These are phyloP conservation scores for Nothoprocta perdicaria DNA, from an alignment of 2,113 vertebrate genomes.

Conservation along the genomic window DNA sequence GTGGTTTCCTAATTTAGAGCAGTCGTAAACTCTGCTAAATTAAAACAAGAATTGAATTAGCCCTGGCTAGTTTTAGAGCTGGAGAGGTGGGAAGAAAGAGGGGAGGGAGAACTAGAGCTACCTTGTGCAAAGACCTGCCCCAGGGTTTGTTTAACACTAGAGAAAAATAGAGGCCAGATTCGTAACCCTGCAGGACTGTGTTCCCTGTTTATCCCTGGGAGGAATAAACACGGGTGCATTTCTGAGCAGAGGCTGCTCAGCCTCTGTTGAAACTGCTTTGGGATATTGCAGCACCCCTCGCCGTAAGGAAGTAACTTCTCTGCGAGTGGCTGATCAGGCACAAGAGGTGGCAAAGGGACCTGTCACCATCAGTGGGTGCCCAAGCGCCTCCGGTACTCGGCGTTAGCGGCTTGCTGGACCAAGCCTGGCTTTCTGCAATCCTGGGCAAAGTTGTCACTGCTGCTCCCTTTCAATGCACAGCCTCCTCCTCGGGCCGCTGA, in stretches of 20 bases:
- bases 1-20: conserved; percentile 47
- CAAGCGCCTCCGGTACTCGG: not conserved
- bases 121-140: not conserved
- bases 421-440: not conserved
- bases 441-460: conserved; percentile 39
- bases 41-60: conserved; percentile 44
- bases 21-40: conserved; percentile 47
- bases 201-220: not conserved
- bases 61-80: conserved; percentile 9
- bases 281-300: not conserved
- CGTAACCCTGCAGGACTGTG: not conserved
- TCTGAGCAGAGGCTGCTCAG: not conserved
- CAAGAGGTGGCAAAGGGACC: not conserved
- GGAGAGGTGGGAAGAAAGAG: conserved; percentile 15
- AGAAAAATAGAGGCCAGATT: not conserved
- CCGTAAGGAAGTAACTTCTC: not conserved
- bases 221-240: accelerated
- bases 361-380: not conserved
- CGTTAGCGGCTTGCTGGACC: not conserved
- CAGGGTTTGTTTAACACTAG: not conserved
- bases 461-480: conserved; percentile 42
- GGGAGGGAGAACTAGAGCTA: not conserved
- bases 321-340: not conserved
- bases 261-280: not conserved
- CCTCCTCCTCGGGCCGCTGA: conserved; percentile 47